Evolutionary conservation across 2,888 invertebrate species (phyloP), one percentile per base, ranked within the genome.

Genomic region (Nezara viridula): DNA sequence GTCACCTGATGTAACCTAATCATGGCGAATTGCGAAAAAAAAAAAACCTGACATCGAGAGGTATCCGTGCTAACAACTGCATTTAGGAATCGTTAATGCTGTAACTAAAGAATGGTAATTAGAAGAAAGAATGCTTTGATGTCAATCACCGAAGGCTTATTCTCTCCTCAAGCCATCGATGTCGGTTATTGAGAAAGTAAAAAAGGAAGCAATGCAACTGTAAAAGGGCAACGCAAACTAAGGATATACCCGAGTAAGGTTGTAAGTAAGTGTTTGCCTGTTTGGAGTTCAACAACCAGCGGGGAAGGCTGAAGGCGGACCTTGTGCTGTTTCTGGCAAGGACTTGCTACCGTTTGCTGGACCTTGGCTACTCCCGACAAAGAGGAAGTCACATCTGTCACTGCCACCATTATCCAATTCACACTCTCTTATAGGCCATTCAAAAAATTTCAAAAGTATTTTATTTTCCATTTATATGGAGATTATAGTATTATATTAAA

Each of bases 161-260:
- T 73, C n/a, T 32, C 6, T 19, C 14, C n/a, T n/a, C 19, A 0
- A 73, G 32, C 6, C 14, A 37, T 73, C 37, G 37, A 73, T 73
- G 32, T 37, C 19, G 66, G 19, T 66, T 32, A 60, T 66, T 27
- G 66, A 16, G 66, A 55, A n/a, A 55, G 9, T 24, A 44, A 24
- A n/a, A 81, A 44, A 44, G n/a, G n/a, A 12, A 44, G 44, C 0
- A 14, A n/a, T 44, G 12, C 24, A 16, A 16, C 81, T n/a, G 0
- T 81, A 81, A 44, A 81, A 44, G 81, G 81, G n/a, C 32, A 73
- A 16, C 66, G 66, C 37, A 37, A 73, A 73, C 32, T 73, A 73
- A 73, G 66, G 66, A 73, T 73, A 73, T 37, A 73, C 19, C 81
- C 44, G 81, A 81, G 44, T 81, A 81, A 81, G 81, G 81, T 44